These are phyloP conservation scores for Smutsia temminckii DNA, from an alignment of 2,797 vertebrate genomes.

Conservation along the genomic window DNA sequence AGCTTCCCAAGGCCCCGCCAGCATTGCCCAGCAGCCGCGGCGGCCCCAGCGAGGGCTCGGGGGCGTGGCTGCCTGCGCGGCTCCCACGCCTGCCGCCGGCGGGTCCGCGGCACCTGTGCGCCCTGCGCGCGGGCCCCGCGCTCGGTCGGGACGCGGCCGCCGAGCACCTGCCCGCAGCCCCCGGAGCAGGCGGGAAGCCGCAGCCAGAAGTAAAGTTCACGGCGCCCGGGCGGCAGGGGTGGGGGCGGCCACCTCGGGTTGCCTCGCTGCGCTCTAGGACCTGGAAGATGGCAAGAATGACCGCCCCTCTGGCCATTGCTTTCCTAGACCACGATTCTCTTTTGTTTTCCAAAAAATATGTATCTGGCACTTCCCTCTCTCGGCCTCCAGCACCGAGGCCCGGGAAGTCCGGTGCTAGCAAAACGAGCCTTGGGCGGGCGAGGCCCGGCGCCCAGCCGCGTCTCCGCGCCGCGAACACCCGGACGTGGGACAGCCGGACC, in stretches of 20 bases:
- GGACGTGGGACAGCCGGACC: accelerated
- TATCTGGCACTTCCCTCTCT: neutral
- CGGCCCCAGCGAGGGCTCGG: neutral
- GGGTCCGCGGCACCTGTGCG: neutral
- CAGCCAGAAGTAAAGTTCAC: neutral
- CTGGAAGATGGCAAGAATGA: neutral
- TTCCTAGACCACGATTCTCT: neutral
- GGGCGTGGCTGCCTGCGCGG: neutral
- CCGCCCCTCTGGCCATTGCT: neutral
- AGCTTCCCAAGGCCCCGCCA: neutral
- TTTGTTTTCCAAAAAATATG: neutral
- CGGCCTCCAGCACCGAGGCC: neutral
- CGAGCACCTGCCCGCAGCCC: neutral
- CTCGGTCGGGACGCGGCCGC: neutral
- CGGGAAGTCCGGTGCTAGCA: neutral
- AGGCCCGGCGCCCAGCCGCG: neutral
- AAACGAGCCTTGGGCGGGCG: neutral
- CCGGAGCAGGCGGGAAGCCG: too few relatives aligned
- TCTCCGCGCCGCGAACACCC: accelerated
- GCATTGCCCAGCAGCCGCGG: neutral
- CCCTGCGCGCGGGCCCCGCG: neutral
- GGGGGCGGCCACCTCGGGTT: neutral
- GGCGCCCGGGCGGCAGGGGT: too few relatives aligned
- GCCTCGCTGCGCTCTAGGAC: neutral
- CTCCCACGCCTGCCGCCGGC: neutral